Conservation (phyloP, 2,888 invertebrate species). For the Drosophila kanekoi region DNA sequence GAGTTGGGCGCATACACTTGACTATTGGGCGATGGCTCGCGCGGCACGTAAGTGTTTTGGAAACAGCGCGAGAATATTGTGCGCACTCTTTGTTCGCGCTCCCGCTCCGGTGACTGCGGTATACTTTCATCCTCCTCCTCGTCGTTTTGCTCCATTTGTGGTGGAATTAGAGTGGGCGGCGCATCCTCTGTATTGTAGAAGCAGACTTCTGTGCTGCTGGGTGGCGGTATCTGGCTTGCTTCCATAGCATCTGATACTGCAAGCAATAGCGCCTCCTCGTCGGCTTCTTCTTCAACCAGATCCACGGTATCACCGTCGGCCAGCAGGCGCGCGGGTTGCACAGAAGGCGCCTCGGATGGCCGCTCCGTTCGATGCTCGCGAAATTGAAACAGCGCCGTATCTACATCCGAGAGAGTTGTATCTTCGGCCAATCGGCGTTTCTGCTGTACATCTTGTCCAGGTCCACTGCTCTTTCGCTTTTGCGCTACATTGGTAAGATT, state of each 20-base stretch:
- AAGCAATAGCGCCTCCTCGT: constrained; percentile 59
- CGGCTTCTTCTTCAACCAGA: constrained; percentile 45
- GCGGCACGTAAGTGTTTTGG: constrained; percentile 89
- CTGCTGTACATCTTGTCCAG: constrained; percentile 34
- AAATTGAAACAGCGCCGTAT: constrained; percentile 64
- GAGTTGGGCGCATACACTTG: constrained; percentile 90
- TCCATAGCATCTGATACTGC: constrained; percentile 62
- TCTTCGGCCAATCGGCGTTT: constrained; percentile 57
- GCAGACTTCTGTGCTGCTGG: constrained; percentile 57
- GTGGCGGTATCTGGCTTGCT: constrained; percentile 35
- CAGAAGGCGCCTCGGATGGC: constrained; percentile 50
- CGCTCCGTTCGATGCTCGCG: constrained; percentile 20
- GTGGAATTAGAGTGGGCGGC: constrained; percentile 7
- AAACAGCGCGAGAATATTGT: constrained; percentile 90
- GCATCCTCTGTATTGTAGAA: constrained; percentile 60
- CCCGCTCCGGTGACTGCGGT: constrained; percentile 83
- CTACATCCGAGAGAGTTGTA: constrained; percentile 46
- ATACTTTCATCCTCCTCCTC: constrained; percentile 64
- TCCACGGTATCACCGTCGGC: constrained; percentile 54
- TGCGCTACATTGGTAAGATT: constrained; percentile 27
- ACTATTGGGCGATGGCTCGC: constrained; percentile 86
- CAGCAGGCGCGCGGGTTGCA: constrained; percentile 61
- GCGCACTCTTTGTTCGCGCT: constrained; percentile 83
- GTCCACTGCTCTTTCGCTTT: constrained; percentile 65
- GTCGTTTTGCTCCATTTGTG: constrained; percentile 15